phyloP scores from a whole-genome alignment of 2,113 vertebrate species.

The Glaucidium brasilianum region DNA sequence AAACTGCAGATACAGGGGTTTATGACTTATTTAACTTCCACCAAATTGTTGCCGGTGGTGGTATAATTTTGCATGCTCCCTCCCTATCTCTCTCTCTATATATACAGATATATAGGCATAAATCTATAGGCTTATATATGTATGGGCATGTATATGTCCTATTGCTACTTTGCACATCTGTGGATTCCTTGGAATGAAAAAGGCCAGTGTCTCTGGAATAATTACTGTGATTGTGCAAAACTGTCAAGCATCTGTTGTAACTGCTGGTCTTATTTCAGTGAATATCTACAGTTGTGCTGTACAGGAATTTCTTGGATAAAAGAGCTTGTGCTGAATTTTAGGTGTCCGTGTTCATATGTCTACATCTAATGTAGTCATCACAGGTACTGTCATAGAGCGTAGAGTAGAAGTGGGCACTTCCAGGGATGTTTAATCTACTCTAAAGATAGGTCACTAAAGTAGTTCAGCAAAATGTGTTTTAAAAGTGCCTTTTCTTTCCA shows the following conservation, averaged over 20 bases:
- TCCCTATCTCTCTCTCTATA: background rate
- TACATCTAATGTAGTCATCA: background rate
- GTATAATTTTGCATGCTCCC: background rate
- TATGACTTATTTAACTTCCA: background rate
- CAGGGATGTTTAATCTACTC: background rate
- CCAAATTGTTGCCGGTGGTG: background rate
- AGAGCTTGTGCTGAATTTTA: background rate
- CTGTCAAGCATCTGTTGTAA: background rate
- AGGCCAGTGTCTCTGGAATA: background rate
- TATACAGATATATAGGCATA: accelerated
- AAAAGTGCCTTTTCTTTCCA: background rate
- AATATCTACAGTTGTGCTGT: background rate
- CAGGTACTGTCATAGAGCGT: background rate
- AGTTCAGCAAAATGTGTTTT: background rate
- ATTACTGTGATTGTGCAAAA: background rate
- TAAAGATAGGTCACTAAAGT: background rate
- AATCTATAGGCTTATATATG: no score
- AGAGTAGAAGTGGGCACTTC: background rate
- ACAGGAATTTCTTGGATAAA: background rate
- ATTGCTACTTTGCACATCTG: background rate
- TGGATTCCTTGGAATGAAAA: background rate
- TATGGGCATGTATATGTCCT: background rate
- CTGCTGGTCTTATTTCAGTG: background rate
- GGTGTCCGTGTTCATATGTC: background rate
- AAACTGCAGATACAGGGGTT: background rate